These are phyloP conservation scores for Xylota sylvarum DNA, from an alignment of 2,888 invertebrate genomes.

Conservation along the genomic window DNA sequence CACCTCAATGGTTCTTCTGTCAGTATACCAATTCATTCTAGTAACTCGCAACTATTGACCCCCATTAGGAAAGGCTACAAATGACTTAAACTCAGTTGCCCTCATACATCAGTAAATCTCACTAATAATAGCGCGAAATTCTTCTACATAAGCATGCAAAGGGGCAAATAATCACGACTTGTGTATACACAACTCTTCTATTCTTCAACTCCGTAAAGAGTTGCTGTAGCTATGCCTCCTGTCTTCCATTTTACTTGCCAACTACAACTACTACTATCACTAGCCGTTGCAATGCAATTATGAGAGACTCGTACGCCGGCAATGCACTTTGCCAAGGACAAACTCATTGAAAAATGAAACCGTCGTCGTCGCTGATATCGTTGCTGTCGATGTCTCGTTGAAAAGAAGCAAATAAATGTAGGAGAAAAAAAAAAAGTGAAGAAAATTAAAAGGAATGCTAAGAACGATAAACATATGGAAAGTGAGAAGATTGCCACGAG, in stretches of 20 bases:
- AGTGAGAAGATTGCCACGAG: conserved; percentile 67
- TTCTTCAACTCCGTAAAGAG: conserved; percentile 58
- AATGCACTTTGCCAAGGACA: conserved; percentile 84
- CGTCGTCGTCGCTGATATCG: conserved; percentile 24
- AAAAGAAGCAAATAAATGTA: background rate
- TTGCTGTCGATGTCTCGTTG: background rate
- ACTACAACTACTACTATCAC: conserved; percentile 22
- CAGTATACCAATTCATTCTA: conserved; percentile 35
- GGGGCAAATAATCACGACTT: conserved; percentile 57
- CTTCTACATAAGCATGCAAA: conserved; percentile 20
- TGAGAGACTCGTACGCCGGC: conserved; percentile 79
- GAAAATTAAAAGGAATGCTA: conserved; percentile 63
- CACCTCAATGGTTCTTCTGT: conserved; percentile 1
- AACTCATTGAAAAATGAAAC: conserved; percentile 83
- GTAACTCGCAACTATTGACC: conserved; percentile 59
- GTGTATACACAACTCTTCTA: conserved; percentile 20
- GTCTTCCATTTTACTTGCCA: background rate
- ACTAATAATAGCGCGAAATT: conserved; percentile 49
- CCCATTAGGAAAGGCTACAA: conserved; percentile 65
- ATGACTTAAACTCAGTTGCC: conserved; percentile 53
- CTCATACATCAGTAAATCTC: conserved; percentile 40
- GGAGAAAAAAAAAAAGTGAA: conserved; percentile 29
- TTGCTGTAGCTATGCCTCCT: conserved; percentile 23
- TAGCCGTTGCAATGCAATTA: conserved; percentile 69
- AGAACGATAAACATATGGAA: conserved; percentile 73